Base-by-base conservation (phyloP, 2,888 invertebrate genomes). In the Liodrosophila aerea region DNA sequence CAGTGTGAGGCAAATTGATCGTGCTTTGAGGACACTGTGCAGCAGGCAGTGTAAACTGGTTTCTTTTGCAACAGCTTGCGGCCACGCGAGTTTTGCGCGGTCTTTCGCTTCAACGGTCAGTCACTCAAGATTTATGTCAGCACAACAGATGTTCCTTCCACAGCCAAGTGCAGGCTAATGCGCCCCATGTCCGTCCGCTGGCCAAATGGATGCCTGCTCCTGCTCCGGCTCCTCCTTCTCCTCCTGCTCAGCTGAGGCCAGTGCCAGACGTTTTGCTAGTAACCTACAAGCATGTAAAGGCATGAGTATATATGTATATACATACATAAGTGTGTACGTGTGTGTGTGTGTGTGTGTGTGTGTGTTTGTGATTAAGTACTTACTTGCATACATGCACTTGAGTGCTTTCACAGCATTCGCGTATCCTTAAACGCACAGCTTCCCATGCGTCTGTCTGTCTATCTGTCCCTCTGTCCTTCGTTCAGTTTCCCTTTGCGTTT, bases 41-140 rank as follows among this genome's bases (percentile, higher is more conserved):
- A 22, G 22, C 2, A 22, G 22, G 3, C 3, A 22, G 22, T 22
- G 22, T 22, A 22, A 22, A 22, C 22, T 9, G 64, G 69, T 69
- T 58, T 47, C 40, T 40, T 57, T 47, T 57, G 46, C 46, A 56
- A 67, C 60, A 56, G 76, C 64, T 70, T 60, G 80, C 64, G 75
- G 67, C 62, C 54, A 63, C 60, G 64, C 40, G 54, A 74, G 71
- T 60, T n/a, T 72, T 59, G 80, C 73, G 83, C 87, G 86, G 85
- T 85, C 81, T 87, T 86, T 59, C 64, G 85, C 85, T 86, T 69
- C 86, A 84, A 63, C 87, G 85, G 81, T 82, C 81, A 82, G 86
- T 82, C 81, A 86, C 81, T 87, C 82, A 76, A 86, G 87, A 83
- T 83, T 87, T 83, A 83, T 83, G 87, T 83, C 87, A 87, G 85